Evolutionary conservation across 2,888 invertebrate species (phyloP), one percentile per base, ranked within the genome.

Genomic region (Andricus curvator): DNA sequence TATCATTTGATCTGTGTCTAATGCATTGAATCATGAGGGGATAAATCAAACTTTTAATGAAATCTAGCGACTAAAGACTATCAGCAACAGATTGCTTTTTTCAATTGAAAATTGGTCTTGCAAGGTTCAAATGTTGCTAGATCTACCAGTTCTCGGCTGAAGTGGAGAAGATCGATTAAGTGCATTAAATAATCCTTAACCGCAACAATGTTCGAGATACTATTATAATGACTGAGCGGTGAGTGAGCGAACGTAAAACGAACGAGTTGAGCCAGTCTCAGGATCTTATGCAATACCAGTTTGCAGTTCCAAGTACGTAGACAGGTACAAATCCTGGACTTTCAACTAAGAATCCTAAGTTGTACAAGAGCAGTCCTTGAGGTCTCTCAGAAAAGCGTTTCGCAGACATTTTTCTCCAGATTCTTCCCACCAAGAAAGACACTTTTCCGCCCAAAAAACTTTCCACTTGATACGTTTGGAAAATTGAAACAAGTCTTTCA

Each of bases 281-380:
- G 85, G 85, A 85, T 87, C 87, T 88, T 88, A 87, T 85, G 87
- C 88, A 88, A 88, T 83, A 79, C 44, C 78, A 65, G 81, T 56
- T 78, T 77, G 77, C 80, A 78, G 82, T 84, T 85, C 82, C 80
- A 84, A 85, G 84, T 85, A 83, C 81, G 81, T 77, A 78, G 80
- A 77, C 78, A 82, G 79, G 77, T 77, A 80, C 80, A 78, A 82
- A 84, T 83, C 79, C 81, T 83, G 80, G 80, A 81, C 83, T 84
- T 83, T 84, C 82, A 80, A 81, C 81, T 76, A 74, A 77, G 80
- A 80, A 82, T 81, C 79, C 77, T 78, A 66, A 76, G 29, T 62
- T 25, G 33, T 60, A 29, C 33, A 33, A 77, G 56, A 77, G 60
- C 80, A 66, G 80, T 80, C 80, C 80, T 80, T 80, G 80, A 80